Percentiles rank a stretch among this genome's conserved stretches.
Evolutionary conservation across 2,797 vertebrate genomes (phyloP).

Genomic region (Myotis planiceps): DNA sequence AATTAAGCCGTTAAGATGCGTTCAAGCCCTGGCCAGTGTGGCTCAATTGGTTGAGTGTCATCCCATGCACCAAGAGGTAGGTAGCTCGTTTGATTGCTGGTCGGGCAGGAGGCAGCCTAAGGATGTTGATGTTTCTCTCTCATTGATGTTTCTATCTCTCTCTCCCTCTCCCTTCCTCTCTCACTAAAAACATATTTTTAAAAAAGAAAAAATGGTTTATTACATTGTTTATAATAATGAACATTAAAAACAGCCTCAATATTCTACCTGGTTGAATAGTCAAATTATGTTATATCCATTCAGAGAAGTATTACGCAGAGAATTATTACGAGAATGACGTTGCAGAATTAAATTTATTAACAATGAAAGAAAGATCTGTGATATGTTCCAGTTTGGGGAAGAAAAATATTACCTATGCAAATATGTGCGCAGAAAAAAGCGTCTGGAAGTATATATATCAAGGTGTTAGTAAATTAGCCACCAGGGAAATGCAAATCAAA

Average conservation of each 20-base stretch:
- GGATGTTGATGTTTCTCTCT: neutral
- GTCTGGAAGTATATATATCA: neutral
- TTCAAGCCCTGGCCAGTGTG: neutral
- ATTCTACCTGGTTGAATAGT: conserved; percentile 1
- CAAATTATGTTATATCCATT: neutral
- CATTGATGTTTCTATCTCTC: neutral
- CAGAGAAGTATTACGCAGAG: neutral
- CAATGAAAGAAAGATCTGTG: conserved; percentile 3
- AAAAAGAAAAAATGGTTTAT: neutral
- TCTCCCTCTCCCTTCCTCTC: neutral
- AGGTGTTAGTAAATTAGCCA: neutral
- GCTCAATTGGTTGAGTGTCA: neutral
- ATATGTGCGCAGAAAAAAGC: neutral
- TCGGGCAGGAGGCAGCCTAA: neutral
- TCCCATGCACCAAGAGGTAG: neutral
- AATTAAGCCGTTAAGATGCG: conserved; percentile 26
- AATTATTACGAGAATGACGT: conserved; percentile 14
- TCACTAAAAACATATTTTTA: neutral
- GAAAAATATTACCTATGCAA: conserved; percentile 36
- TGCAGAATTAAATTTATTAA: conserved; percentile 31
- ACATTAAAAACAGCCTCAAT: conserved; percentile 40
- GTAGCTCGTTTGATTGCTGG: neutral
- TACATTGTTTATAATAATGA: conserved; percentile 23
- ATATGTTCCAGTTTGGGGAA: neutral
- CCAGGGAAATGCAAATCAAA: conserved; percentile 50